Percentiles rank a stretch among this genome's conserved stretches.
Evolutionary conservation across 2,888 invertebrate species (phyloP).

Genomic region (Thecophora atra): DNA sequence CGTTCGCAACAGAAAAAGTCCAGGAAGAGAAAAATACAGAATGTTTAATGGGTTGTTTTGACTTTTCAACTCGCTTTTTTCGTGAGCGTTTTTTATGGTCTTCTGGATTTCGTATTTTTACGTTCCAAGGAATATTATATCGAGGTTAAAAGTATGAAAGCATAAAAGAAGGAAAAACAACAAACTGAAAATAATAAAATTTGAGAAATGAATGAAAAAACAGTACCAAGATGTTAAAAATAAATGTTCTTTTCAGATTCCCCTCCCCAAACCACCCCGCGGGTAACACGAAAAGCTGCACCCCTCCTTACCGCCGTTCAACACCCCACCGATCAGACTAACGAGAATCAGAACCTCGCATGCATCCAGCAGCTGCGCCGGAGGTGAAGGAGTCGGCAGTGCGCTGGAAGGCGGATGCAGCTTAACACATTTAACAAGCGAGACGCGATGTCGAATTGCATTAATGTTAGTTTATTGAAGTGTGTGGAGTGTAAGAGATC

Average conservation of each 20-base stretch:
- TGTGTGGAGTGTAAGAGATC: not conserved
- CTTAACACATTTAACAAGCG: slow-evolving; percentile 29
- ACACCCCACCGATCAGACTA: not conserved
- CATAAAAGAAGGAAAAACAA: not conserved
- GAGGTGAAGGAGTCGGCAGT: too few species aligned
- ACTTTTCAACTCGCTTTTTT: too few species aligned
- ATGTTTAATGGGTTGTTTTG: too few species aligned
- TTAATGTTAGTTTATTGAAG: slow-evolving; percentile 26
- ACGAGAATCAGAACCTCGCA: not conserved
- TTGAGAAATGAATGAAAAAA: too few species aligned
- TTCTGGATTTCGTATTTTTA: too few species aligned
- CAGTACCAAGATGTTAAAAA: too few species aligned
- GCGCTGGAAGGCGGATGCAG: not conserved
- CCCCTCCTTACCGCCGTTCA: not conserved
- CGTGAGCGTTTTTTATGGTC: too few species aligned
- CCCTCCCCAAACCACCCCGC: not conserved
- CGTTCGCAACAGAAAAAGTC: too few species aligned
- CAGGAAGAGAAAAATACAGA: too few species aligned
- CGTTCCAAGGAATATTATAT: not conserved
- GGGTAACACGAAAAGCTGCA: too few species aligned
- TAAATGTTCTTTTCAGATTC: too few species aligned
- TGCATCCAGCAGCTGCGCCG: not conserved
- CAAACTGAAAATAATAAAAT: not conserved
- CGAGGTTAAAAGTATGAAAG: not conserved
- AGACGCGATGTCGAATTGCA: slow-evolving; percentile 26